phyloP scores from a whole-genome alignment of 2,113 vertebrate genomes.

The Forbesichthys agassizii region DNA sequence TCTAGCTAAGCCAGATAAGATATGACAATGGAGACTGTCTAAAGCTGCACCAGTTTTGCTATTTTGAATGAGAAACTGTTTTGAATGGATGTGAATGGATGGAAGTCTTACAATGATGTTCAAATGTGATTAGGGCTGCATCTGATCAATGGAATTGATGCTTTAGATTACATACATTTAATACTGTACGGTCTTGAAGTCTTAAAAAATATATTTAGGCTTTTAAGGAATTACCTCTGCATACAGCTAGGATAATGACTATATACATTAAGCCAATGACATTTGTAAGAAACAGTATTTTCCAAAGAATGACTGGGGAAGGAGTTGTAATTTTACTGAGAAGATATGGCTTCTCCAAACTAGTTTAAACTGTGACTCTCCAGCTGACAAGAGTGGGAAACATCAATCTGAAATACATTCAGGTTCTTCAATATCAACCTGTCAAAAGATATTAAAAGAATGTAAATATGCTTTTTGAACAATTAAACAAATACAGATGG shows the following conservation, averaged over 20 bases:
- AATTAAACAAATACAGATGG: constrained; percentile 38
- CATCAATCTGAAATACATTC: not conserved
- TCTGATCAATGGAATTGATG: too few relatives aligned
- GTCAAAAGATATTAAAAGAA: constrained; percentile 17
- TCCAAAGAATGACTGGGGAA: constrained; percentile 4
- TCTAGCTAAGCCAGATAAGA: too few relatives aligned
- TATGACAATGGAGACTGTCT: too few relatives aligned
- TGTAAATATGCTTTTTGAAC: constrained; percentile 54
- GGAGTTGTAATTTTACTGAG: not conserved
- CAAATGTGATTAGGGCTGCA: too few relatives aligned
- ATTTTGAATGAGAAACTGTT: too few relatives aligned
- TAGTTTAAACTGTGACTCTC: not conserved
- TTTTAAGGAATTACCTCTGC: too few relatives aligned
- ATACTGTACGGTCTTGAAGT: not conserved
- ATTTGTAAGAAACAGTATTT: not conserved
- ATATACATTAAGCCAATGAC: too few relatives aligned
- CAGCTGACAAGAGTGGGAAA: not conserved
- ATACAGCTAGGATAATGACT: too few relatives aligned
- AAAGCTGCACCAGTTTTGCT: too few relatives aligned
- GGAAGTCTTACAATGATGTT: too few relatives aligned
- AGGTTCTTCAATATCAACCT: not conserved
- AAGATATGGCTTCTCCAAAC: not conserved
- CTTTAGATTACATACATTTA: not conserved
- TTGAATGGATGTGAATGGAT: too few relatives aligned
- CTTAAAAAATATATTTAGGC: not conserved